phyloP scores from a whole-genome alignment of 2,888 invertebrate species.

The Seira musarum region DNA sequence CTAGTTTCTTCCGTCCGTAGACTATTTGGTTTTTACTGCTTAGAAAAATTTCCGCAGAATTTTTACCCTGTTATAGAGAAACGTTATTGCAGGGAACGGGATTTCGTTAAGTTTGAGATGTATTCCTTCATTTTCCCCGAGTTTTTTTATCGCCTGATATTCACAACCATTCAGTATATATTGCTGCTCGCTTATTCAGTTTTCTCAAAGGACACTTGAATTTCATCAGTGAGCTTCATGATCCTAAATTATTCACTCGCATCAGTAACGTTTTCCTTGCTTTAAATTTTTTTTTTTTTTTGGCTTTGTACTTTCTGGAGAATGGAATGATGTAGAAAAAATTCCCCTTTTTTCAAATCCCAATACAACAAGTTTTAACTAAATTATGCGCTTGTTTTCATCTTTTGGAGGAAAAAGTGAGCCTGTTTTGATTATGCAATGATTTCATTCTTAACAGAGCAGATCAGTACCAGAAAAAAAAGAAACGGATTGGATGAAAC shows the following conservation, averaged over 20 bases:
- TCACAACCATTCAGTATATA: too few relatives aligned
- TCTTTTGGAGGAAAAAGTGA: slow-evolving; percentile 23
- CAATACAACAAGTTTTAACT: slow-evolving; percentile 40
- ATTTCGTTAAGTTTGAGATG: too few relatives aligned
- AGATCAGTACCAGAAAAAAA: slow-evolving; percentile 36
- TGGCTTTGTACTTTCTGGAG: too few relatives aligned
- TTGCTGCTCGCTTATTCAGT: slow-evolving; percentile 35
- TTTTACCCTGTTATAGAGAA: too few relatives aligned
- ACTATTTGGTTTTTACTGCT: too few relatives aligned
- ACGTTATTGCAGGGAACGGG: too few relatives aligned
- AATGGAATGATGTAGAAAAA: too few relatives aligned
- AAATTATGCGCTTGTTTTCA: slow-evolving; percentile 36
- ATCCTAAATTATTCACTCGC: slow-evolving; percentile 69
- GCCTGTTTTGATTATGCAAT: slow-evolving; percentile 55
- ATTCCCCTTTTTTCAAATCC: slow-evolving; percentile 27
- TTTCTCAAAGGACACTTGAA: slow-evolving; percentile 69
- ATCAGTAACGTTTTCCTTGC: background rate
- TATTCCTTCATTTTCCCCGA: too few relatives aligned
- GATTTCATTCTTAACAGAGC: slow-evolving; percentile 47
- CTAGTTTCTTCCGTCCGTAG: too few relatives aligned
- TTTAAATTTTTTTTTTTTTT: background rate
- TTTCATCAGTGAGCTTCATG: slow-evolving; percentile 70
- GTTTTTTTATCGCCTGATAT: too few relatives aligned
- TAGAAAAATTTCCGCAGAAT: too few relatives aligned
- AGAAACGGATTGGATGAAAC: too few relatives aligned